These are phyloP conservation scores for Eurypyga helias DNA, from an alignment of 2,113 vertebrate genomes.

Conservation along the genomic window DNA sequence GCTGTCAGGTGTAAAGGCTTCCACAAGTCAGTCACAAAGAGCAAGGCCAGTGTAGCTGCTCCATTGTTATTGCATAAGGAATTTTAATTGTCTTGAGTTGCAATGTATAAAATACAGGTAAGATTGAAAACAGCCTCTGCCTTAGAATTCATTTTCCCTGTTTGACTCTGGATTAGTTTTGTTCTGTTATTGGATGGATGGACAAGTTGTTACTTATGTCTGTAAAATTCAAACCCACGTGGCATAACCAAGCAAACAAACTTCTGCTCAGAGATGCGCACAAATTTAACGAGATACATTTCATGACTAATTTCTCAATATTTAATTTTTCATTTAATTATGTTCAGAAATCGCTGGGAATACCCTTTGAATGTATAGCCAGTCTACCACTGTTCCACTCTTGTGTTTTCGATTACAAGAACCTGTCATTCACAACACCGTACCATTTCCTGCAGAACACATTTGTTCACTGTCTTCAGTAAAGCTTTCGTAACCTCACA, in stretches of 20 bases:
- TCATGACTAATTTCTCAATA: no score
- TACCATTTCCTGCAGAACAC: neutral
- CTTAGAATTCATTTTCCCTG: neutral
- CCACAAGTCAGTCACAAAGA: neutral
- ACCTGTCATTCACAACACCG: neutral
- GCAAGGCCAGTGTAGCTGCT: neutral
- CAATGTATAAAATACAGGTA: neutral
- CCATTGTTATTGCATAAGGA: neutral
- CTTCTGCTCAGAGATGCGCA: neutral
- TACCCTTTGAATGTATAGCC: neutral
- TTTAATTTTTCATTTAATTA: neutral
- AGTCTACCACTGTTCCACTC: neutral
- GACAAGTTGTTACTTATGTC: neutral
- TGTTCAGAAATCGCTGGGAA: neutral
- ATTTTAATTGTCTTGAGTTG: neutral
- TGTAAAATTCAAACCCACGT: neutral
- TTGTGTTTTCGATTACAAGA: neutral
- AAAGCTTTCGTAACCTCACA: neutral
- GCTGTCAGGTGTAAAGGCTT: neutral
- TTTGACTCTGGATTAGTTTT: neutral
- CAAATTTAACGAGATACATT: neutral
- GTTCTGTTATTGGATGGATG: neutral
- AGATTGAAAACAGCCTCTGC: neutral
- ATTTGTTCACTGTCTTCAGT: neutral
- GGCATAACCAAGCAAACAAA: neutral